Evolutionary conservation across 2,888 invertebrate genomes (phyloP).

Genomic region (Aporophyla nigra): DNA sequence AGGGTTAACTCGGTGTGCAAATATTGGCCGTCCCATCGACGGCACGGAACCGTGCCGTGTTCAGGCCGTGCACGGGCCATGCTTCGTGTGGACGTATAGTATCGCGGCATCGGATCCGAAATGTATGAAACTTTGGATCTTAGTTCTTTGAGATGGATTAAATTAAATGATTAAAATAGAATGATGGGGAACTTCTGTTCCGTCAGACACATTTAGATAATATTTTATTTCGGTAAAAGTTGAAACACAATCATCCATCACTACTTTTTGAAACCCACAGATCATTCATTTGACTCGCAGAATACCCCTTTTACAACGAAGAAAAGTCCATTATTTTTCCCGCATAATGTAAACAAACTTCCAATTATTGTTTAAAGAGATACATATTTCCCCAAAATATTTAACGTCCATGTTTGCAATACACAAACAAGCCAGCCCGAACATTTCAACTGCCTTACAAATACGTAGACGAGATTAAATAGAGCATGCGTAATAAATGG

Average conservation of each 20-base stretch:
- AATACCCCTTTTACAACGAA: not conserved
- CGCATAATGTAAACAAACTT: conserved; percentile 25
- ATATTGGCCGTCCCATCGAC: conserved; percentile 62
- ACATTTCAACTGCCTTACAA: conserved; percentile 61
- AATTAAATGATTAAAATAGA: not conserved
- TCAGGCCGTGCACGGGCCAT: not conserved
- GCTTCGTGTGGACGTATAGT: conserved; percentile 18
- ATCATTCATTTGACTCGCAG: not conserved
- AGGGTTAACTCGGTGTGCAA: conserved; percentile 59
- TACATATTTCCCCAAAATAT: conserved; percentile 27
- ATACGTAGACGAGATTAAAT: conserved; percentile 72
- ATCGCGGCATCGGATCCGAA: conserved; percentile 16
- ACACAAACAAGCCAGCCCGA: conserved; percentile 51
- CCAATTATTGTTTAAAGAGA: conserved; percentile 1
- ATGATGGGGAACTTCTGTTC: not conserved
- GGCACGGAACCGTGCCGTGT: conserved; percentile 20
- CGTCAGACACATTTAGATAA: not conserved
- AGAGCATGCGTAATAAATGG: conserved; percentile 77
- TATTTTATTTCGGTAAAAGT: not conserved
- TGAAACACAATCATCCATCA: not conserved
- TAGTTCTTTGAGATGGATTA: not conserved
- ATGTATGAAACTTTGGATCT: conserved; percentile 15
- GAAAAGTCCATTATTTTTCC: not conserved
- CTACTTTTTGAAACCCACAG: not conserved
- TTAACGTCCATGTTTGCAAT: conserved; percentile 51